Evolutionary conservation across 2,113 vertebrate species (phyloP), one percentile per base, ranked within the genome.

Genomic region (Cnemophilus loriae): DNA sequence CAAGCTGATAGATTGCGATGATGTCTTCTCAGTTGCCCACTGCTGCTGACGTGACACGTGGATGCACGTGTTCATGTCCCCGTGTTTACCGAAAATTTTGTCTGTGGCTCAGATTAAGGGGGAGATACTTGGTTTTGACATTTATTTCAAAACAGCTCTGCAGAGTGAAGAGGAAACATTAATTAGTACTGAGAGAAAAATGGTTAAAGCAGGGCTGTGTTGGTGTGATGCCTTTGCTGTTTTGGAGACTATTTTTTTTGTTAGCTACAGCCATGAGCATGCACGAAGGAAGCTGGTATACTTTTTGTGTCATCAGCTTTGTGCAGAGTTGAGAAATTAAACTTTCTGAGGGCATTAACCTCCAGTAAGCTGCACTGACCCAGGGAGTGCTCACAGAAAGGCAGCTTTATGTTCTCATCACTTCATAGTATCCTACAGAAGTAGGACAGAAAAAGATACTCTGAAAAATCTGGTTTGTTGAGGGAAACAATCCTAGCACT

Each of bases 381-480:
- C 79, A 44, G 18, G 1, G 3, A n/a, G n/a, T 5, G 11, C 47
- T 87, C 37, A 46, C 74, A 79, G 57, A 79, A 74, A 21, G 11
- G 27, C 53, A 70, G 24, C 19, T 67, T 76, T 53, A n/a, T 3
- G 3, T 69, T 78, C 47, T 84, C 27, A 42, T 41, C 14, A 14
- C 28, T 71, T 79, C 0, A 3, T 10, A 60, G 28, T 24, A 67
- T 56, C 32, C 53, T 28, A 49, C 0, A 0, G 4, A 39, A 52
- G 24, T 1, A 6, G 17, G 10, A 68, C 87, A 82, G 42, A 50
- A 60, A 67, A 82, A 81, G 15, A 20, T 44, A 26, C 5, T 55
- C 52, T n/a, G 41, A 70, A 81, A 82, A 67, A 20, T 33, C 11
- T 3, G 39, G 19, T 47, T 18, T 75, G 15, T 68, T 60, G 44